Evolutionary conservation across 1,140 invertebrate genomes (phyloP), one percentile per base, ranked within the genome.

Genomic region (Conus ventricosus): DNA sequence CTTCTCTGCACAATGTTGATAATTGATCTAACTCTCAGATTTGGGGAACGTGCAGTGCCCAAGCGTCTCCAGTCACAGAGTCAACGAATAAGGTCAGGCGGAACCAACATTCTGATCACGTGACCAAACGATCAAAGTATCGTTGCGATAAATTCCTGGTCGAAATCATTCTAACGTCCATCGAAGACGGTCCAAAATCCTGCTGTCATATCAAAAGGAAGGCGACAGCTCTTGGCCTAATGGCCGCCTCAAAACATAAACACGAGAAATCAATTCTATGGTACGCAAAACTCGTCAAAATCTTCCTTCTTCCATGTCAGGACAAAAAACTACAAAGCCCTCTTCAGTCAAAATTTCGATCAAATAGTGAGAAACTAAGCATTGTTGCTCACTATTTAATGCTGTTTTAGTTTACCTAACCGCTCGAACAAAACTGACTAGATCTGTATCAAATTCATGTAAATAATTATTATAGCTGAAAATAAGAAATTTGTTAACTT

Each of bases 401-500:
- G 39, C 76, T 7, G 39, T 39, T 78, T 23, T 78, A 78, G 25
- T n/a, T 23, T 71, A n/a, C 11, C 11, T 71, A 20, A 71, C 23
- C 67, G 13, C n/a, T 71, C 20, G 23, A 23, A 20, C 67, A 71
- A 71, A 71, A 71, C 67, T 71, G 67, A 78, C 25, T 78, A 78
- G 25, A 39, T 78, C n/a, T 78, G 76, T 23, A 51, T 39, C 76
- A 78, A 78, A 78, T 17, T 51, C 27, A 39, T 11, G 11, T 27
- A 78, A 78, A 51, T 51, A 51, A 15, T 2, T 78, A 17, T 27
- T 15, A 78, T 78, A 78, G 76, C 39, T 78, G 25, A 57, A 55
- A 83, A 83, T 27, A 54, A 87, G 51, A 60, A 63, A 87, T 57
- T 78, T 27, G 57, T 57, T 80, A 57, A 80, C 75, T 84, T 83